These are phyloP conservation scores for Drosophila percnosoma DNA, from an alignment of 2,888 invertebrate species.

Conservation along the genomic window DNA sequence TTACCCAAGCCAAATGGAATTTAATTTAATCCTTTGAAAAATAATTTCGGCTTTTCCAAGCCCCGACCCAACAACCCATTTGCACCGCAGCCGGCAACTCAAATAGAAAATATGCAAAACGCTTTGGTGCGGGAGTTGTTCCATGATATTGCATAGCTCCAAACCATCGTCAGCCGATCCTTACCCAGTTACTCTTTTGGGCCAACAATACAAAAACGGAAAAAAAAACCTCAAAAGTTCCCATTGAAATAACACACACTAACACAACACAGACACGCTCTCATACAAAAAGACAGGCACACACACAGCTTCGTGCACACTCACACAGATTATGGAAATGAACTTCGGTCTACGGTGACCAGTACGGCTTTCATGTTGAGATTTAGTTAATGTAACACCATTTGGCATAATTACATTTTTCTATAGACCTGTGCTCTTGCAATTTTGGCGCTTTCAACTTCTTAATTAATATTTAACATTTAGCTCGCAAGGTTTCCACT, in stretches of 20 bases:
- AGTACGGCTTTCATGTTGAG: slow-evolving; percentile 40
- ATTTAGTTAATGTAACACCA: slow-evolving; percentile 74
- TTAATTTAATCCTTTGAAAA: slow-evolving; percentile 75
- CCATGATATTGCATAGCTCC: slow-evolving; percentile 18
- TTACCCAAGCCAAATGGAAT: slow-evolving; percentile 59
- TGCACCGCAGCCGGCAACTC: slow-evolving; percentile 4
- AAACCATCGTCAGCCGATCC: slow-evolving; percentile 5
- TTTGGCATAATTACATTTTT: slow-evolving; percentile 73
- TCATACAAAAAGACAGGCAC: slow-evolving; percentile 11
- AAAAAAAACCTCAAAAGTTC: slow-evolving; percentile 59
- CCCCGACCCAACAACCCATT: neutral
- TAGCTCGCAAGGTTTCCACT: slow-evolving; percentile 17
- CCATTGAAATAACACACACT: slow-evolving; percentile 50
- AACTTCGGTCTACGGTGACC: slow-evolving; percentile 5
- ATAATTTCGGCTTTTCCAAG: slow-evolving; percentile 51
- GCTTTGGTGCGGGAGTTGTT: slow-evolving; percentile 42
- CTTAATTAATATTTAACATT: slow-evolving; percentile 48
- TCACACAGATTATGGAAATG: slow-evolving; percentile 6
- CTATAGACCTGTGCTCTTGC: slow-evolving; percentile 45
- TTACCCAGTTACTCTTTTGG: slow-evolving; percentile 15
- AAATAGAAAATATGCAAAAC: slow-evolving; percentile 56
- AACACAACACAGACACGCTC: slow-evolving; percentile 28
- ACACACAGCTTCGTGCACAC: neutral
- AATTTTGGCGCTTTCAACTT: slow-evolving; percentile 22
- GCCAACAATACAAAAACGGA: slow-evolving; percentile 37